Evolutionary conservation across 2,888 invertebrate genomes (phyloP), one percentile per base, ranked within the genome.

Genomic region (Suillia variegata): DNA sequence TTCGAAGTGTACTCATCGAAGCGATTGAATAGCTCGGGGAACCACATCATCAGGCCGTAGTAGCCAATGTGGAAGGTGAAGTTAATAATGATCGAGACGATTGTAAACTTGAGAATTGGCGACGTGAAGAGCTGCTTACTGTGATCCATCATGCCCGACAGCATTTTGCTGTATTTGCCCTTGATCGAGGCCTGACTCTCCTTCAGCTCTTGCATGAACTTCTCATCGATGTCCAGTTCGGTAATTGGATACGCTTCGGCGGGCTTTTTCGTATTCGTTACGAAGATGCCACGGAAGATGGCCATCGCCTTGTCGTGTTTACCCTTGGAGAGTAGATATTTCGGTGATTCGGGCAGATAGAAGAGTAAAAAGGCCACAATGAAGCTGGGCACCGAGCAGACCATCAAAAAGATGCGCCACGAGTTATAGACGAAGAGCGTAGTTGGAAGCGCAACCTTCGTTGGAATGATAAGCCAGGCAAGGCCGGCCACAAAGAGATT

Each of bases 41-140:
- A 95, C 96, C 96, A 96, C 93, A 96, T 94, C 93, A 94, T 94
- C 56, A 96, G 85, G 45, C 96, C 96, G 80, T 96, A 96, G 82
- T 95, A 96, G 88, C 93, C 96, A 82, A 95, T 95, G 83, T 95
- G 94, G 83, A 96, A 93, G 68, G 94, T 93, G 79, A 95, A 94
- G 79, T 95, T 94, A 77, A 96, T 94, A 62, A 91, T 88, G 71
- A 94, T 91, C 62, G 94, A 93, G 79, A 94, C 91, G 70, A 88
- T 71, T 45, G 93, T 93, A 80, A 93, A 93, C 75, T 90, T 90
- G 67, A 93, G 83, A 71, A 94, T 93, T 66, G 93, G 93, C 67
- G 89, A 87, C 62, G 88, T 85, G 80, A 94, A 94, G 61, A 93
- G 83, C 75, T 89, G 89, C 80, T 89, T 92, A 82, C 92, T 93